phyloP scores from a whole-genome alignment of 1,140 invertebrate genomes.

The Leptopilina boulardi region DNA sequence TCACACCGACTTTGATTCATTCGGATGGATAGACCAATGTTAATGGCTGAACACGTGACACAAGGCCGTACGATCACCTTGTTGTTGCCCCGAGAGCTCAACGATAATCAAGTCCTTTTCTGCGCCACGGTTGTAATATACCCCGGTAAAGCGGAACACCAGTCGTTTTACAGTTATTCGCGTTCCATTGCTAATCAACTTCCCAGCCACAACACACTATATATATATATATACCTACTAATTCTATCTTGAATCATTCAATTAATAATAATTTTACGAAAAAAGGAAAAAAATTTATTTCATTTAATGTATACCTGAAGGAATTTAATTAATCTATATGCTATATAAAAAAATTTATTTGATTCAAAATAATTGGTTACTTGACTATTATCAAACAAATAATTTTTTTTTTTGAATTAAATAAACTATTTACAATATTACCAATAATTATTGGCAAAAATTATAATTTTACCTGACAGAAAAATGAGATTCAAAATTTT shows the following conservation, averaged over 20 bases:
- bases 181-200: neutral
- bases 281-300: neutral
- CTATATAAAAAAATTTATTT: too few species aligned
- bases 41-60: conserved; percentile 44
- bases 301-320: too few species aligned
- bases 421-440: too few species aligned
- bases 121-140: conserved; percentile 43
- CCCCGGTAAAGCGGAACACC: conserved; percentile 46
- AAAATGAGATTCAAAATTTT: too few species aligned
- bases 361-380: too few species aligned
- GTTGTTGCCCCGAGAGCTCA: conserved; percentile 49
- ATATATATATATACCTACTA: neutral
- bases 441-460: too few species aligned
- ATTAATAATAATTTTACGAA: neutral
- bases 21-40: neutral
- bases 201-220: neutral
- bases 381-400: too few species aligned
- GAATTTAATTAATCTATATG: too few species aligned
- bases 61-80: conserved; percentile 55
- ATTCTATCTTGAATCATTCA: neutral
- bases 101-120: conserved; percentile 48
- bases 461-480: too few species aligned
- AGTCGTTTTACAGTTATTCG: conserved; percentile 51
- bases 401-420: too few species aligned
- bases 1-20: conserved; percentile 14